phyloP scores from a whole-genome alignment of 2,888 invertebrate genomes.

The Acanthopleura granulata region DNA sequence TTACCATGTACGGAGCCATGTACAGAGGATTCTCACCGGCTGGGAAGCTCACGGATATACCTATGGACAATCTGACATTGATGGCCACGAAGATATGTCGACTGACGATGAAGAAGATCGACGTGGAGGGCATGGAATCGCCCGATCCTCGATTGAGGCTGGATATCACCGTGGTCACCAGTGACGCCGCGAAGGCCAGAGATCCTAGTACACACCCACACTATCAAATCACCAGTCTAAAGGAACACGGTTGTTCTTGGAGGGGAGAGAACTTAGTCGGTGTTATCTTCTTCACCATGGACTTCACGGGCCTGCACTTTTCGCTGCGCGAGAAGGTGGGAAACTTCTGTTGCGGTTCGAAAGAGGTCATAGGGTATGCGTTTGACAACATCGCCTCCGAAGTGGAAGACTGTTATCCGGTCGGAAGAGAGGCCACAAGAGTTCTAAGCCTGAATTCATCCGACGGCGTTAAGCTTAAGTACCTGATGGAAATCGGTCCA shows the following conservation, averaged over 20 bases:
- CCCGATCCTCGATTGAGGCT: background rate
- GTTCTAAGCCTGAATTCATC: background rate
- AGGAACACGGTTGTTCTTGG: too few relatives aligned
- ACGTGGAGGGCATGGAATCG: background rate
- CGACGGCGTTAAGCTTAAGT: background rate
- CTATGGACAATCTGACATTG: conserved; percentile 52
- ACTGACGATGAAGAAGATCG: background rate
- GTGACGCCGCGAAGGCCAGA: too few relatives aligned
- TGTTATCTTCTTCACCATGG: too few relatives aligned
- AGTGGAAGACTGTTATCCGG: conserved; percentile 27
- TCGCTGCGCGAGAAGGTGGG: background rate
- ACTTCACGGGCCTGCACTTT: background rate
- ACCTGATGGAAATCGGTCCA: background rate
- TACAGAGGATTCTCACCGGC: conserved; percentile 70
- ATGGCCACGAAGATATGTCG: conserved; percentile 52
- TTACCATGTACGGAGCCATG: conserved; percentile 70
- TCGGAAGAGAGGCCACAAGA: background rate
- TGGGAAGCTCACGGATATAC: conserved; percentile 66
- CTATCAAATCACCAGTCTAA: too few relatives aligned
- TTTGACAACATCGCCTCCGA: conserved; percentile 53
- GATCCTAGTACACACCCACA: too few relatives aligned
- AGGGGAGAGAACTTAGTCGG: too few relatives aligned
- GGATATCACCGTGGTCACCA: background rate
- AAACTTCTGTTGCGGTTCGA: background rate
- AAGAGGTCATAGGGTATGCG: conserved; percentile 55